Evolutionary conservation across 2,888 invertebrate genomes (phyloP), one percentile per base, ranked within the genome.

Genomic region (Carpatolechia fugitivella): DNA sequence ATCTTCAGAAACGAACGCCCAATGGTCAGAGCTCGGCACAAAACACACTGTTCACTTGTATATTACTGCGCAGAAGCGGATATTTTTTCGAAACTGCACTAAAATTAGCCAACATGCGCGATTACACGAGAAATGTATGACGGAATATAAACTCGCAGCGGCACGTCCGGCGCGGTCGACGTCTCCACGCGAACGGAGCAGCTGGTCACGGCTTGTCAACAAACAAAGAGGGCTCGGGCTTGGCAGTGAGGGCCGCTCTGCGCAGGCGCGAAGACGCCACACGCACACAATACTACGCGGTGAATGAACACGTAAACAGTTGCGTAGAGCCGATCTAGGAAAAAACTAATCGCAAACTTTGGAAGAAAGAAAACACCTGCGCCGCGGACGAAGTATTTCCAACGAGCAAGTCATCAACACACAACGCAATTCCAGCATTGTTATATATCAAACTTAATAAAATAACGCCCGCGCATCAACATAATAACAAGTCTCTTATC

Each of bases 191-290:
- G 76, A 78, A 78, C 74, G 64, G 58, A 44, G 44, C 44, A 44
- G 44, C 44, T 62, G 65, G 75, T 72, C 71, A 74, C 68, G 65
- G 87, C 87, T 88, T 88, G 88, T 88, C 88, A 88, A 88, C 88
- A 88, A 88, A 88, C 88, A 88, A 86, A 88, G 88, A 85, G 80
- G 79, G 82, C 81, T 80, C 77, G n/a, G n/a, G n/a, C n/a, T n/a
- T n/a, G n/a, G 82, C 70, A 76, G 74, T 75, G 68, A 66, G 66
- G 70, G 74, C 14, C 18, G 18, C 71, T 29, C 72, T 72, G 82
- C 83, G 83, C 85, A 82, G 74, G 81, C 83, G 82, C 81, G 71
- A 66, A 74, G 72, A 70, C 78, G 75, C 76, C 77, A 64, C 78
- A 76, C 81, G 67, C 81, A 78, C 78, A 79, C 81, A 70, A 64